phyloP scores from a whole-genome alignment of 1,140 invertebrate species.

The Orius insidiosus region DNA sequence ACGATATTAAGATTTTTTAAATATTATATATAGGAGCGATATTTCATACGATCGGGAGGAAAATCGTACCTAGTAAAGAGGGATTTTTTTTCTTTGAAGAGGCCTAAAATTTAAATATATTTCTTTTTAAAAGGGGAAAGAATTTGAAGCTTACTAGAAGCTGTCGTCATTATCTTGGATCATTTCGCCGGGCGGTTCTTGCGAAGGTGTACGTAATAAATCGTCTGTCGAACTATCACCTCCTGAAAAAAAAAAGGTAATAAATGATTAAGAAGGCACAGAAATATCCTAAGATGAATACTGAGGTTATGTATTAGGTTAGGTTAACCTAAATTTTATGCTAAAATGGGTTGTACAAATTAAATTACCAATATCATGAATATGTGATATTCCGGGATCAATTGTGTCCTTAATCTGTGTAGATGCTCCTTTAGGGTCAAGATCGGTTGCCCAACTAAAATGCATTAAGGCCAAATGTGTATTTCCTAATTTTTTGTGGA shows the following conservation, averaged over 20 bases:
- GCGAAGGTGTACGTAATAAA: background rate
- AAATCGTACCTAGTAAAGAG: too few relatives aligned
- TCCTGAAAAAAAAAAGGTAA: background rate
- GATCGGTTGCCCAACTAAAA: constrained; percentile 97
- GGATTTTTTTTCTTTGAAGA: too few relatives aligned
- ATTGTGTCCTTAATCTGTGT: constrained; percentile 95
- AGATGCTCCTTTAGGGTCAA: constrained; percentile 95
- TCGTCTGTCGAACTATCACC: background rate
- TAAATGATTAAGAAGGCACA: background rate
- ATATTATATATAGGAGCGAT: too few relatives aligned
- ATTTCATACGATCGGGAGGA: too few relatives aligned
- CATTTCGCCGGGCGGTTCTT: constrained; percentile 1
- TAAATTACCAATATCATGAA: constrained; percentile 17
- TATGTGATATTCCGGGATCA: constrained; percentile 45
- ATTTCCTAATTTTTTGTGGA: constrained; percentile 93
- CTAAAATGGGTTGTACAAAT: background rate
- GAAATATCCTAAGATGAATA: background rate
- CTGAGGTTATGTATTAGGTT: background rate
- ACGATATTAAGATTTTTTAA: too few relatives aligned
- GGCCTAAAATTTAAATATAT: too few relatives aligned
- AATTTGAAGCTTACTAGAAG: constrained; percentile 6
- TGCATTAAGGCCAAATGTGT: constrained; percentile 93
- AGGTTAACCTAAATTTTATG: background rate
- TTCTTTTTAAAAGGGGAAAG: too few relatives aligned
- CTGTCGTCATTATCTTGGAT: constrained; percentile 4